Evolutionary conservation across 2,888 invertebrate species (phyloP).

Genomic region (Thyatira batis): DNA sequence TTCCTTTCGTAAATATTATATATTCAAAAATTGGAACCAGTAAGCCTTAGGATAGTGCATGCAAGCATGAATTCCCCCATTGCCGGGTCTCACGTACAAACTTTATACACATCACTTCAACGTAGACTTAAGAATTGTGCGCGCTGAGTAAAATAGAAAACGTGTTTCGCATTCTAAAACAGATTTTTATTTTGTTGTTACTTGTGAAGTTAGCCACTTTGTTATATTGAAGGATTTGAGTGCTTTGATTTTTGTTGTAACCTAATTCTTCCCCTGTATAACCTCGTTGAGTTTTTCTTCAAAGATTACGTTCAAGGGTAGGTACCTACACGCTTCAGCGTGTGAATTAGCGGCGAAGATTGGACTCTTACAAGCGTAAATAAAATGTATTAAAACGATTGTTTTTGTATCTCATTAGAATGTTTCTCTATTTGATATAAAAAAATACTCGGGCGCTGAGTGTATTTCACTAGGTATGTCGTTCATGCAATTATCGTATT

Average conservation of each 20-base stretch:
- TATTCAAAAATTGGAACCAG: background rate
- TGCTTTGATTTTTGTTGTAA: background rate
- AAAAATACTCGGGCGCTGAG: too few species aligned
- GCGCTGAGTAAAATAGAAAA: constrained; percentile 51
- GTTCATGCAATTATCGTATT: too few species aligned
- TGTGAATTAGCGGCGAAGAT: too few species aligned
- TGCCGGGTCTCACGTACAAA: constrained; percentile 32
- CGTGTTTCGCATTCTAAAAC: constrained; percentile 40
- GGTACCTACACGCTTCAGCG: too few species aligned
- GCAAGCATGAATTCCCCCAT: constrained; percentile 16
- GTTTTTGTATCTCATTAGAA: too few species aligned
- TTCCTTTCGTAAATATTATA: background rate
- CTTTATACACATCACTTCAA: constrained; percentile 50
- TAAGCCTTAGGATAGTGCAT: constrained; percentile 20
- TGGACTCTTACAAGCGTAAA: too few species aligned
- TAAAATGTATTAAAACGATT: too few species aligned
- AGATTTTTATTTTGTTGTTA: constrained; percentile 14
- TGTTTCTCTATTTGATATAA: too few species aligned
- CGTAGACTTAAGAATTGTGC: constrained; percentile 52
- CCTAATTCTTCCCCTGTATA: background rate
- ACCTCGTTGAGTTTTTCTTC: background rate
- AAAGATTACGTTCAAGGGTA: background rate
- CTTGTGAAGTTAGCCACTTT: constrained; percentile 5
- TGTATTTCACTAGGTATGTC: too few species aligned
- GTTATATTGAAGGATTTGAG: background rate